These are phyloP conservation scores for Ifrita kowaldi DNA, from an alignment of 2,113 vertebrate genomes.

Conservation along the genomic window DNA sequence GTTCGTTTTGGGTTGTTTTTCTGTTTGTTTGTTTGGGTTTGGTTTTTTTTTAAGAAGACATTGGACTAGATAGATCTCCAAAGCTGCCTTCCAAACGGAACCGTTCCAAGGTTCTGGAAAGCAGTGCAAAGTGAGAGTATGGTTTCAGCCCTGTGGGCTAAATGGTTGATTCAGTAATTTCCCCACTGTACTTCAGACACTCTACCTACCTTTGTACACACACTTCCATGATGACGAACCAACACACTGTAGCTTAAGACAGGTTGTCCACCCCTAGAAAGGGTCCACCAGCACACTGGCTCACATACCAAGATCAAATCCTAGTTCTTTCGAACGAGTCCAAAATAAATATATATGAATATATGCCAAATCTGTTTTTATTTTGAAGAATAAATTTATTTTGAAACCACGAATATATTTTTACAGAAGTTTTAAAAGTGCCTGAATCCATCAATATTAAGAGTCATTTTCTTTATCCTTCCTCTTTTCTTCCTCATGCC, in stretches of 20 bases:
- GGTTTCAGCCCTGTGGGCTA: not conserved
- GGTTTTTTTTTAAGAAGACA: not conserved
- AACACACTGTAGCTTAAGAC: not conserved
- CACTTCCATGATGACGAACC: fast-evolving
- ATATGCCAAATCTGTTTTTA: not conserved
- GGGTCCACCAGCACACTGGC: not conserved
- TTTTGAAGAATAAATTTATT: not conserved
- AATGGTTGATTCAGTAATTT: not conserved
- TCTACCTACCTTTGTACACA: not conserved
- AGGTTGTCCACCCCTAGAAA: not conserved
- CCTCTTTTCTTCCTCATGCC: not conserved
- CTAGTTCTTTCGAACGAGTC: not conserved
- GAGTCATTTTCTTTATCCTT: not conserved
- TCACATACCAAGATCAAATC: not conserved
- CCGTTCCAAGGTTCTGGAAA: not conserved
- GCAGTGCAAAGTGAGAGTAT: not conserved
- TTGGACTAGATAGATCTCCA: fast-evolving
- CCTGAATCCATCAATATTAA: not conserved
- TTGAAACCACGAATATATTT: not conserved
- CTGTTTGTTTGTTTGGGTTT: not conserved
- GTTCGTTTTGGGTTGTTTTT: no score
- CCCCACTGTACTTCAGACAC: not conserved
- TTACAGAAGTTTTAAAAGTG: not conserved
- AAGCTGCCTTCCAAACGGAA: not conserved
- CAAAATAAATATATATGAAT: not conserved